A percentile compares a stretch with the other conserved stretches of the same genome.
Evolutionary conservation across 2,113 vertebrate species (phyloP).

Genomic region (Gambusia affinis): DNA sequence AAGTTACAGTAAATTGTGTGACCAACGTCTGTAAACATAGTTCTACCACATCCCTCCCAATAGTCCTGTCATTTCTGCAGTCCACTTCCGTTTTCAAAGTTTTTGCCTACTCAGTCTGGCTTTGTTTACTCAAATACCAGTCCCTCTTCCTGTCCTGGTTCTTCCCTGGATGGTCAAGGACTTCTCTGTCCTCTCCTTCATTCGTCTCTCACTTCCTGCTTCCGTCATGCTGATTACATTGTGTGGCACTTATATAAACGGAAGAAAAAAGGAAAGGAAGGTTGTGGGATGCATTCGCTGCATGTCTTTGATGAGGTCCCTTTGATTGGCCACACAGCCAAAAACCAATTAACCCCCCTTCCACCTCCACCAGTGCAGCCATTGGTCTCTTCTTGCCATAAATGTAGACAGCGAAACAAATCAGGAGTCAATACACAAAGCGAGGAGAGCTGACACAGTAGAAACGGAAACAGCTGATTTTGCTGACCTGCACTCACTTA

Average conservation of each 20-base stretch:
- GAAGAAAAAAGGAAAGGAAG: slow-evolving; percentile 43
- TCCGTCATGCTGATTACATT: slow-evolving; percentile 41
- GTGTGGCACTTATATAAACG: slow-evolving; percentile 57
- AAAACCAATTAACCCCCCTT: slow-evolving; percentile 54
- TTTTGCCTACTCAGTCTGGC: slow-evolving; percentile 25
- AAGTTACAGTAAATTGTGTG: slow-evolving; percentile 41
- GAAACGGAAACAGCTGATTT: slow-evolving; percentile 34
- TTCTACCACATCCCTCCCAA: slow-evolving; percentile 64
- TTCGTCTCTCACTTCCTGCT: slow-evolving; percentile 35
- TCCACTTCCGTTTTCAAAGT: slow-evolving; percentile 5
- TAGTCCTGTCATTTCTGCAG: slow-evolving; percentile 46
- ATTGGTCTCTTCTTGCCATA: slow-evolving; percentile 11
- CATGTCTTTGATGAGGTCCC: slow-evolving; percentile 72
- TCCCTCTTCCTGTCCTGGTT: slow-evolving; percentile 22
- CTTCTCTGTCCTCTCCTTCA: slow-evolving; percentile 35
- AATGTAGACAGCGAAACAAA: slow-evolving; percentile 42
- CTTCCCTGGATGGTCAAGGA: slow-evolving; percentile 32
- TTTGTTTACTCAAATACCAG: slow-evolving; percentile 41
- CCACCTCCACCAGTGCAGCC: not conserved
- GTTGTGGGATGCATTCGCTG: slow-evolving; percentile 44
- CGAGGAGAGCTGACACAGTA: not conserved
- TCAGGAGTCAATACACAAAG: slow-evolving; percentile 34
- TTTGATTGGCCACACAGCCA: slow-evolving; percentile 69
- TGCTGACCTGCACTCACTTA: slow-evolving; percentile 13
- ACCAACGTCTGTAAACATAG: slow-evolving; percentile 57